These are phyloP conservation scores for Phrixothrix hirtus DNA, from an alignment of 2,888 invertebrate species.

Conservation along the genomic window DNA sequence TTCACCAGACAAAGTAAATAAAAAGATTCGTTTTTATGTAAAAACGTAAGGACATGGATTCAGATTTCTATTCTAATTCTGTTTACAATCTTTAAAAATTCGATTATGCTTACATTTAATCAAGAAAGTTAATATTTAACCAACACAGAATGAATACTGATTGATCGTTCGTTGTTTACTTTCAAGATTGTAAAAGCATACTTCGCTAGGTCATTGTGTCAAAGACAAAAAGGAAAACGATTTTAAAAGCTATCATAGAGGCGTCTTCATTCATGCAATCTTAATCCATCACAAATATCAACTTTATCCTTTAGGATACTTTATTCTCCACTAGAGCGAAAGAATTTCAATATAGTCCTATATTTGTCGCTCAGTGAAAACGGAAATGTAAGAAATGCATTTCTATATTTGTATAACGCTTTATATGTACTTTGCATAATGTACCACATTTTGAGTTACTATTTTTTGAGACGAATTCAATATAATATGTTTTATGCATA, in stretches of 20 bases:
- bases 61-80: conserved; percentile 8
- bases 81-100: conserved; percentile 15
- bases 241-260: conserved; percentile 18
- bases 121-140: conserved; percentile 20
- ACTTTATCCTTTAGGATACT: conserved; percentile 25
- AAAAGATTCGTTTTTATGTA: not conserved
- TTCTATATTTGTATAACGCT: not conserved
- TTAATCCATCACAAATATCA: conserved; percentile 31
- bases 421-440: no score
- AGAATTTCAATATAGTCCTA: conserved; percentile 17
- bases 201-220: conserved; percentile 30
- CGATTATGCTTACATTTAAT: conserved; percentile 14
- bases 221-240: conserved; percentile 26
- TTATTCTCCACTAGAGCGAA: conserved; percentile 14
- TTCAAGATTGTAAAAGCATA: conserved; percentile 12
- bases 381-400: not conserved
- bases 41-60: not conserved
- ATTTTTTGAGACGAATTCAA: no score
- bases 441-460: no score
- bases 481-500: no score
- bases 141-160: conserved; percentile 22
- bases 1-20: no score
- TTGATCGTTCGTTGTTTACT: conserved; percentile 22
- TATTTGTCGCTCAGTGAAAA: not conserved
- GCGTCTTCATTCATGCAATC: conserved; percentile 30